A percentile compares a stretch with the other conserved stretches of the same genome.
Conservation (phyloP, 2,888 invertebrate species). For the Coenonympha glycerion region DNA sequence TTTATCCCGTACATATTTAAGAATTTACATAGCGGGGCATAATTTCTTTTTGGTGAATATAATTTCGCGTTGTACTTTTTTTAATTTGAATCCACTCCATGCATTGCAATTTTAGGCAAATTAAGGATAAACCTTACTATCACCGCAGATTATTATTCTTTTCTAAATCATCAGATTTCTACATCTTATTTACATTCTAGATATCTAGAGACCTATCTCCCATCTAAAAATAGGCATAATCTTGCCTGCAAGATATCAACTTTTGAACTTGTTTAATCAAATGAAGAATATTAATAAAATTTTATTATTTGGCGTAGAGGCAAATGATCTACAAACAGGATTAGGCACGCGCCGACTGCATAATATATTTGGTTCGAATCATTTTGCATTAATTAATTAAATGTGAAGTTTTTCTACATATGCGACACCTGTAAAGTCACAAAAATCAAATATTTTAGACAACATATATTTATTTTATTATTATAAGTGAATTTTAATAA, state of each 20-base stretch:
- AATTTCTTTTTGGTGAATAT: constrained; percentile 5
- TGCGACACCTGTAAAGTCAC: constrained; percentile 4
- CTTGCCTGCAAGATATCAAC: not conserved
- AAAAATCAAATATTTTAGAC: not conserved
- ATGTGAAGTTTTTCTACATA: constrained; percentile 2
- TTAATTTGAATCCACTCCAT: not conserved
- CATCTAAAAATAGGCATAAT: not conserved
- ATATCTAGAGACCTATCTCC: not conserved
- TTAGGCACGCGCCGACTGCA: constrained; percentile 6
- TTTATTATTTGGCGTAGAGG: constrained; percentile 3
- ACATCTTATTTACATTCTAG: not conserved
- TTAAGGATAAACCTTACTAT: too few relatives aligned
- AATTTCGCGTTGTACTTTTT: not conserved
- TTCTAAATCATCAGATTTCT: too few relatives aligned
- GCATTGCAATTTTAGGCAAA: not conserved
- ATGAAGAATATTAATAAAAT: constrained; percentile 1
- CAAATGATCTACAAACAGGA: constrained; percentile 6
- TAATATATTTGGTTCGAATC: constrained; percentile 1
- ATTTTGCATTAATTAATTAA: constrained; percentile 7
- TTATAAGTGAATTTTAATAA: not conserved
- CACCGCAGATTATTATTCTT: too few relatives aligned
- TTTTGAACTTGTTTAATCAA: constrained; percentile 5
- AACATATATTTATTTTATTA: not conserved
- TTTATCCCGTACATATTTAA: constrained; percentile 12
- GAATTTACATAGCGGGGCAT: constrained; percentile 14